Base-by-base conservation (phyloP, 2,113 vertebrate genomes). In the Limanda limanda region DNA sequence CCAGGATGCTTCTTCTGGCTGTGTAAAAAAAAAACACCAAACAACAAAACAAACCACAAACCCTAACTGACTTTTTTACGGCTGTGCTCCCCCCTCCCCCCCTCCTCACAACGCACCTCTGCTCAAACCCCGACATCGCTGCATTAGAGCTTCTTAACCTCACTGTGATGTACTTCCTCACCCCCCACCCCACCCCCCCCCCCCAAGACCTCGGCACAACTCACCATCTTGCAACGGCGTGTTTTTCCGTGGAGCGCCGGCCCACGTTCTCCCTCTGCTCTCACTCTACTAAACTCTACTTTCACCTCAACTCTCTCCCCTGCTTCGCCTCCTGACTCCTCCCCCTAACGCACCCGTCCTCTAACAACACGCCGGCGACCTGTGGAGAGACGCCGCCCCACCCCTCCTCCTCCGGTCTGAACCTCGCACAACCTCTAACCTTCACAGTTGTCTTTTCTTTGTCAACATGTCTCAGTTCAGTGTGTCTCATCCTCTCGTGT, bases 141-240 rank as follows among this genome's bases (percentile, higher is more conserved):
- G 77, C 86, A 85, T 79, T 37, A 8, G 12, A 75, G 86, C 84
- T 91, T 92, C 79, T 82, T 92, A 91, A 91, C 95, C 93, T 66
- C 84, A 88, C 70, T 66, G 81, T 79, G 83, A 86, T 60, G 56
- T 55, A 63, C 74, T 85, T 74, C 76, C 45, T 85, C 27, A n/a
- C n/a, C n/a, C n/a, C n/a, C n/a, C n/a, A n/a, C n/a, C n/a, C n/a
- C n/a, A n/a, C 27, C 27, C 27, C 27, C 27, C 27, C 27, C 27
- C 31, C 65, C 68, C 71, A 37, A 73, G 79, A 79, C 74, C 64
- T 78, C 73, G 35, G 74, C 76, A 73, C 75, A 67, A 84, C 90
- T 86, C 79, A 83, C 88, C 59, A 81, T 35, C 86, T 87, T 86
- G 87, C 85, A 75, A 23, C 75, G 17, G 68, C 35, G 35, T 68